These are phyloP conservation scores for Heliothis virescens DNA, from an alignment of 1,140 invertebrate genomes.

Conservation along the genomic window DNA sequence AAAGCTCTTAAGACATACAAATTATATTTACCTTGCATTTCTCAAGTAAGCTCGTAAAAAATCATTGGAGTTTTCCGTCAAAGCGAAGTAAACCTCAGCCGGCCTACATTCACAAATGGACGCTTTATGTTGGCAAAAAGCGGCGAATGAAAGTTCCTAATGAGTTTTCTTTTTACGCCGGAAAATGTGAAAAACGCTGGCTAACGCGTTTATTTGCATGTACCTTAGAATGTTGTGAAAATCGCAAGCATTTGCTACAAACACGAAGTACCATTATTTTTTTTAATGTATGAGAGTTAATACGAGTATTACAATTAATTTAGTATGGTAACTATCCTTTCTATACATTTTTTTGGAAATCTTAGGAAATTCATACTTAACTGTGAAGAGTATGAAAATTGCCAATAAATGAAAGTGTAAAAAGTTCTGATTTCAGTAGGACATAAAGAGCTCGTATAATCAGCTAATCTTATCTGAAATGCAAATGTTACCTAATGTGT, in stretches of 20 bases:
- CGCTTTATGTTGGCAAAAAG: slow-evolving; percentile 16
- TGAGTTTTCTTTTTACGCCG: slow-evolving; percentile 40
- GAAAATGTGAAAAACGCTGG: slow-evolving; percentile 16
- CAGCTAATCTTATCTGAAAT: slow-evolving; percentile 16
- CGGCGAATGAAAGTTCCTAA: slow-evolving; percentile 25
- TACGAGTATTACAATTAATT: neutral
- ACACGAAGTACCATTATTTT: too few relatives aligned
- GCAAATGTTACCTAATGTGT: too few relatives aligned
- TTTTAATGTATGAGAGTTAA: too few relatives aligned
- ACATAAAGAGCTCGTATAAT: neutral
- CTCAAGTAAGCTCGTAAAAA: slow-evolving; percentile 8
- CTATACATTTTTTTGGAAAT: too few relatives aligned
- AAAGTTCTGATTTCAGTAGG: neutral
- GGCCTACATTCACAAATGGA: slow-evolving; percentile 30
- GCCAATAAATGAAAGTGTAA: too few relatives aligned
- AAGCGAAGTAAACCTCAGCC: neutral
- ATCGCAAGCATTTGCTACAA: neutral
- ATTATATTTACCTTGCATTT: neutral
- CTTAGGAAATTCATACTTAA: too few relatives aligned
- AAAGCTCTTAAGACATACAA: neutral
- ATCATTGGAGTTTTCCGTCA: neutral
- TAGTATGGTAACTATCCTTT: too few relatives aligned
- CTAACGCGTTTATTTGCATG: slow-evolving; percentile 9
- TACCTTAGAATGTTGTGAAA: neutral
- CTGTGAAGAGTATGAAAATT: too few relatives aligned